Conservation (phyloP, 2,888 invertebrate genomes). For the Lottia scabra region DNA sequence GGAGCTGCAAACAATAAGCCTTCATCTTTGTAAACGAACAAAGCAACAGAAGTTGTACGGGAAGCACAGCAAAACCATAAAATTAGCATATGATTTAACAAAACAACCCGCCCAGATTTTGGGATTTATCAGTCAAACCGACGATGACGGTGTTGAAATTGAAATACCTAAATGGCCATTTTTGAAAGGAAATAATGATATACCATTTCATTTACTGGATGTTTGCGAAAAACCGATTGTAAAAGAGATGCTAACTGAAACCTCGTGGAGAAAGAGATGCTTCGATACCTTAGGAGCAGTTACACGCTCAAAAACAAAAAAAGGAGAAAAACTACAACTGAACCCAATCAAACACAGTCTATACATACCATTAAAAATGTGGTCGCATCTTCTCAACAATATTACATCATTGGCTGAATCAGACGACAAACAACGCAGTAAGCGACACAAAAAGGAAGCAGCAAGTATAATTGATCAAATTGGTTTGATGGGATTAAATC, state of each 20-base stretch:
- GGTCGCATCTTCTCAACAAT: conserved; percentile 7
- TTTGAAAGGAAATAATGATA: conserved; percentile 26
- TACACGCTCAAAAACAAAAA: background rate
- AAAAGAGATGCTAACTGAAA: conserved; percentile 26
- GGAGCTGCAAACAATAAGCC: conserved; percentile 38
- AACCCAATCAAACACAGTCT: conserved; percentile 7
- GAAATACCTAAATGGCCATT: conserved; percentile 34
- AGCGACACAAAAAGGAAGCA: background rate
- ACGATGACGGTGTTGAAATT: conserved; percentile 36
- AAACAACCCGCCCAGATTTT: conserved; percentile 29
- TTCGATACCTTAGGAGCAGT: conserved; percentile 19
- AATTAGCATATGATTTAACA: conserved; percentile 33
- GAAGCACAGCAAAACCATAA: conserved; percentile 34
- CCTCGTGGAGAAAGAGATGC: conserved; percentile 38
- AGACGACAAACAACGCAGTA: background rate
- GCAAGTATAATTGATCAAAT: background rate
- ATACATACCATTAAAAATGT: background rate
- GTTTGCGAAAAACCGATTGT: conserved; percentile 36
- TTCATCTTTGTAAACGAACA: conserved; percentile 35
- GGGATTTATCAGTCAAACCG: conserved; percentile 33
- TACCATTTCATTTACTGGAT: conserved; percentile 36
- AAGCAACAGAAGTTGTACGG: conserved; percentile 37
- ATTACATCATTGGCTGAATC: background rate
- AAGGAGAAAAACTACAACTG: background rate
- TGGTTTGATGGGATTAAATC: background rate